Evolutionary conservation across 2,797 vertebrate genomes (phyloP), one percentile per base, ranked within the genome.

Genomic region (Sphenodon punctatus): DNA sequence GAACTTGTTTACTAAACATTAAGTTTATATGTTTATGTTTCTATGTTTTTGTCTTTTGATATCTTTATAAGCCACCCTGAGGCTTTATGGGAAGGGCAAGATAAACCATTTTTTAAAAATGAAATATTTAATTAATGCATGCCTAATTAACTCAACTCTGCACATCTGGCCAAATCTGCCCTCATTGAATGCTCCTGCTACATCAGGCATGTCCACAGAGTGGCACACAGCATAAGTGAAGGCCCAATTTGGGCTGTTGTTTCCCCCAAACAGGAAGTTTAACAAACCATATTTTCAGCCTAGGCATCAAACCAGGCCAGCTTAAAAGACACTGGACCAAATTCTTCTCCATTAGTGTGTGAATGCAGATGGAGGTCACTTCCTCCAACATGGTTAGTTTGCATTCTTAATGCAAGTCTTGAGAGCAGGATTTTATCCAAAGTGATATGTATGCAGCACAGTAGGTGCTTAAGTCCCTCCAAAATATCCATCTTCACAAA

Each of bases 1-100:
- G 22, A 6, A 16, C 36, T 85, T 83, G 83, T 81, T 89, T 88
- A 83, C 64, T 74, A 34, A 82, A 7, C 13, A 5, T 6, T 56
- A 80, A n/a, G n/a, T n/a, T n/a, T n/a, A n/a, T n/a, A n/a, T n/a
- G n/a, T n/a, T n/a, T n/a, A n/a, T n/a, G n/a, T n/a, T n/a, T n/a
- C n/a, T n/a, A n/a, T n/a, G n/a, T n/a, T n/a, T n/a, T n/a, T n/a
- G n/a, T n/a, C n/a, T n/a, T n/a, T n/a, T n/a, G n/a, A n/a, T n/a
- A n/a, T n/a, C n/a, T n/a, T n/a, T n/a, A n/a, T n/a, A n/a, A n/a
- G n/a, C n/a, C n/a, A n/a, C n/a, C n/a, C n/a, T n/a, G n/a, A n/a
- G n/a, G n/a, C n/a, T n/a, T n/a, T n/a, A n/a, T n/a, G n/a, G n/a
- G n/a, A n/a, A n/a, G n/a, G n/a, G n/a, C n/a, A n/a, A n/a, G n/a